phyloP scores from a whole-genome alignment of 2,797 vertebrate species.

The Galaxias olidus region DNA sequence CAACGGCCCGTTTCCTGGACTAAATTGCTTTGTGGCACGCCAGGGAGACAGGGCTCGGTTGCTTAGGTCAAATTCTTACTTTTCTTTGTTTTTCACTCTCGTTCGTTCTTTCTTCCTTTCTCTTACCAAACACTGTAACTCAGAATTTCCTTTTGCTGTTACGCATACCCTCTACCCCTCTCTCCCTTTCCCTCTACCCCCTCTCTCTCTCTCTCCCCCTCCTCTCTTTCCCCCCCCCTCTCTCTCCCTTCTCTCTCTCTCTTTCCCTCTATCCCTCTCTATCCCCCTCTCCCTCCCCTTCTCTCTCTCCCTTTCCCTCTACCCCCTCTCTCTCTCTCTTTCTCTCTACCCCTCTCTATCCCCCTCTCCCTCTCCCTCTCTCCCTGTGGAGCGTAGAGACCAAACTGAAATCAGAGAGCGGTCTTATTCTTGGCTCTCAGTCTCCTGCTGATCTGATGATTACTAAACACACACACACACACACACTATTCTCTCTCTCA shows the following conservation, averaged over 20 bases:
- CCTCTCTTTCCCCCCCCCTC: neutral
- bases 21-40: constrained; percentile 43
- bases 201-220: neutral
- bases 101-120: neutral
- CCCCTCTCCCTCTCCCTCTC: neutral
- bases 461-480: too few relatives aligned
- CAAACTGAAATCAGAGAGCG: constrained; percentile 22
- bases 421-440: constrained; percentile 39
- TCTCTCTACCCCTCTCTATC: neutral
- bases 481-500: constrained; percentile 25
- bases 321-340: too few relatives aligned
- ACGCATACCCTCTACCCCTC: too few relatives aligned
- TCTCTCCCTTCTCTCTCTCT: too few relatives aligned
- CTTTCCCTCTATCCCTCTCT: too few relatives aligned
- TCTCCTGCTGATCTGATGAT: constrained; percentile 45
- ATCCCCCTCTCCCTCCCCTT: too few relatives aligned
- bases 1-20: constrained; percentile 29
- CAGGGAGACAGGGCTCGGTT: neutral
- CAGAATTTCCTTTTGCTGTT: too few relatives aligned
- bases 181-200: neutral
- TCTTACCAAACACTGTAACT: too few relatives aligned
- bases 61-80: neutral
- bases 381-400: constrained; percentile 21
- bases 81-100: too few relatives aligned
- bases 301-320: too few relatives aligned